A percentile compares a stretch with the other conserved stretches of the same genome.
Evolutionary conservation across 2,888 invertebrate species (phyloP).

Genomic region (Ashinkailepas kermadecensis): DNA sequence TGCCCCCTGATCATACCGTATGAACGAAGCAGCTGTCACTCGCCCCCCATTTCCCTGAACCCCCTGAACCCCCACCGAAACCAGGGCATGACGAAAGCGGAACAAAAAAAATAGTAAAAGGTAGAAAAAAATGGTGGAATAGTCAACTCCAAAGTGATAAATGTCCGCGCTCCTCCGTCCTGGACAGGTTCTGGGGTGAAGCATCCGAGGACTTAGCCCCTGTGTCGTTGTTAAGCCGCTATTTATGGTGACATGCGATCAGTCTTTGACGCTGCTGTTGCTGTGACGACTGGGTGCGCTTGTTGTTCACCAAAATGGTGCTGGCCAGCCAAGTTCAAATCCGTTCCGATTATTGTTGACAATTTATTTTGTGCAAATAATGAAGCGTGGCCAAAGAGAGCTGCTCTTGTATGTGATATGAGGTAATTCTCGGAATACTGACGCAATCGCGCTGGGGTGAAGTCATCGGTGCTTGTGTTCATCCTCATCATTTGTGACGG

Average conservation of each 20-base stretch:
- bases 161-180: background rate
- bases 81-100: slow-evolving; percentile 19
- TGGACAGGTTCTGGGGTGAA: slow-evolving; percentile 8
- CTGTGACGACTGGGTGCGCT: slow-evolving; percentile 1
- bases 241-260: background rate
- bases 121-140: background rate
- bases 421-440: background rate
- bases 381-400: slow-evolving; percentile 13
- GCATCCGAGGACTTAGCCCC: slow-evolving; percentile 6
- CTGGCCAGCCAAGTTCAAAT: slow-evolving; percentile 15
- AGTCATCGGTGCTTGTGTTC: slow-evolving; percentile 17
- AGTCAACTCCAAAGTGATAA: slow-evolving; percentile 13
- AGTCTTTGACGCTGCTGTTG: background rate
- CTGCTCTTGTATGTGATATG: background rate
- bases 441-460: background rate
- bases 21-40: slow-evolving; percentile 7
- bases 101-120: slow-evolving; percentile 14
- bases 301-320: background rate
- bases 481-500: slow-evolving; percentile 6
- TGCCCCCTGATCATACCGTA: slow-evolving; percentile 6
- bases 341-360: slow-evolving; percentile 16
- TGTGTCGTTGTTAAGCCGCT: background rate
- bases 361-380: slow-evolving; percentile 20
- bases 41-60: background rate
- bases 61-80: background rate